A percentile compares a stretch with the other conserved stretches of the same genome.
Conservation (phyloP, 1,140 invertebrate genomes). For the Pseudomyrmex dendroicus region DNA sequence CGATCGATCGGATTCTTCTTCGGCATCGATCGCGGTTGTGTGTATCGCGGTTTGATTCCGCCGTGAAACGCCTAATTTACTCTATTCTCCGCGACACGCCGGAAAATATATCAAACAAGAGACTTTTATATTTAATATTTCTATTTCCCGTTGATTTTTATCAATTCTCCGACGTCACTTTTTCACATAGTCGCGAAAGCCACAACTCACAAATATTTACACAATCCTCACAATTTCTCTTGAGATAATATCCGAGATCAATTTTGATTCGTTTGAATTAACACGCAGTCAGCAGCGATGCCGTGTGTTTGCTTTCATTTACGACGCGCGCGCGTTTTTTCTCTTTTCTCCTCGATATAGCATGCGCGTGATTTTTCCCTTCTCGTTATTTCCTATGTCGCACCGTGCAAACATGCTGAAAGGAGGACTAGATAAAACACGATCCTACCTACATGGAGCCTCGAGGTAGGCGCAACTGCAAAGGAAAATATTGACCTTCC, state of each 20-base stretch:
- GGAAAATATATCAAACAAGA: constrained; percentile 6
- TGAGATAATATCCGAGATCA: not conserved
- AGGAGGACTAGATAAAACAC: constrained; percentile 69
- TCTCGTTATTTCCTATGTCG: constrained; percentile 68
- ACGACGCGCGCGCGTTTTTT: constrained; percentile 16
- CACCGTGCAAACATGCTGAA: constrained; percentile 56
- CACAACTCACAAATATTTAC: not conserved
- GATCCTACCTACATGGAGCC: constrained; percentile 53
- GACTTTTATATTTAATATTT: not conserved
- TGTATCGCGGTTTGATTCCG: no score
- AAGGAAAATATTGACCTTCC: constrained; percentile 72
- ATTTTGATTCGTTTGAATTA: constrained; percentile 6
- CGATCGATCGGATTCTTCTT: constrained; percentile 16
- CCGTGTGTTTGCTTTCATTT: constrained; percentile 35
- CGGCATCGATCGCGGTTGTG: not conserved
- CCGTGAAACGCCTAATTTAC: constrained; percentile 4
- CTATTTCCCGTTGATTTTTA: not conserved
- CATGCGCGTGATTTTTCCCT: constrained; percentile 58
- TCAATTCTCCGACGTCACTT: not conserved
- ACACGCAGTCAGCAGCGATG: not conserved
- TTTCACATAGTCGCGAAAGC: not conserved
- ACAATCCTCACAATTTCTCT: not conserved
- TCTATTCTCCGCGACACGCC: not conserved
- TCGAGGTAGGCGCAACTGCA: constrained; percentile 66
- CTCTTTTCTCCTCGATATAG: constrained; percentile 19